Conservation (phyloP, 2,113 vertebrate species). For the Capreolus pygargus region DNA sequence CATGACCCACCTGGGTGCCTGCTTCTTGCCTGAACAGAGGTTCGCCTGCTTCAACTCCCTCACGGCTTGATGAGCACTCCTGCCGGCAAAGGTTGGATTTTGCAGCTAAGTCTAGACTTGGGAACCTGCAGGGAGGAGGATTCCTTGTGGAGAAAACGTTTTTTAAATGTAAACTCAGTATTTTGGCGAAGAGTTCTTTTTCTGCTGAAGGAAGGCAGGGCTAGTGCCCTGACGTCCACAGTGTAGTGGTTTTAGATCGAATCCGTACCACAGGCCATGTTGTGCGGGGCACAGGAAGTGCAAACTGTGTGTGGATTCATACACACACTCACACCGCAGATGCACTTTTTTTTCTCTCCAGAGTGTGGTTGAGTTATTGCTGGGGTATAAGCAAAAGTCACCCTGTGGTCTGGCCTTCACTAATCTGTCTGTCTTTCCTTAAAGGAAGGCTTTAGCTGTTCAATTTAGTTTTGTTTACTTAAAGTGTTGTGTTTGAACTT, state of each 20-base stretch:
- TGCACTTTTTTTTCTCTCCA: neutral
- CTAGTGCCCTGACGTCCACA: neutral
- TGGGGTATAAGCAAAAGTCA: neutral
- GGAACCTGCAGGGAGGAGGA: neutral
- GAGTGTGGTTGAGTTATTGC: neutral
- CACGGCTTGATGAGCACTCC: neutral
- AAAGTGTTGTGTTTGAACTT: conserved; percentile 39
- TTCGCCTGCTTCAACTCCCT: neutral
- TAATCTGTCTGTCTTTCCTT: conserved; percentile 13
- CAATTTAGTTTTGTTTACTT: conserved; percentile 45
- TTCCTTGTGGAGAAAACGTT: neutral
- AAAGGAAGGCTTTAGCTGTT: conserved; percentile 14
- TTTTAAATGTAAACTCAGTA: neutral
- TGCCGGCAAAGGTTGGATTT: neutral
- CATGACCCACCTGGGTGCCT: neutral
- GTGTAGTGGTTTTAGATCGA: neutral
- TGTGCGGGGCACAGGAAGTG: neutral
- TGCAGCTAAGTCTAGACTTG: neutral
- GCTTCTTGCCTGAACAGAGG: neutral
- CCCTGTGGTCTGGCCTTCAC: neutral
- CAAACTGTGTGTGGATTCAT: neutral
- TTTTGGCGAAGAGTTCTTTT: neutral
- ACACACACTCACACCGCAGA: too few relatives aligned
- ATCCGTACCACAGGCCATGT: neutral
- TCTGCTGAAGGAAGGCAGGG: neutral